phyloP scores from a whole-genome alignment of 2,797 vertebrate species.

The Darevskia nairensis region DNA sequence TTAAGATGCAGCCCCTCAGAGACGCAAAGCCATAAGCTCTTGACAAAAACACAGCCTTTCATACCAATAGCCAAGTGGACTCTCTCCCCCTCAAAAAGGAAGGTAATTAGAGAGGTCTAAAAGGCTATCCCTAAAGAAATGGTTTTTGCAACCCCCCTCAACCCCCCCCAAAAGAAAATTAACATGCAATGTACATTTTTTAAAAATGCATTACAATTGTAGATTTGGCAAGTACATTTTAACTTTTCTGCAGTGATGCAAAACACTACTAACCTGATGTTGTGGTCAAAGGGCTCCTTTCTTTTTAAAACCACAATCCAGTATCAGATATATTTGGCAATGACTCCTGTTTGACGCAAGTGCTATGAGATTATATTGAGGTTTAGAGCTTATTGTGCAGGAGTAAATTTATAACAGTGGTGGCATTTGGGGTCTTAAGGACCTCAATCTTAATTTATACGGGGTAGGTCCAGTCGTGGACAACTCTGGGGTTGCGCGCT shows the following conservation, averaged over 20 bases:
- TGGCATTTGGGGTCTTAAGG: not conserved
- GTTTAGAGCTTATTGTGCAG: not conserved
- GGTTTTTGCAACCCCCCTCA: constrained; percentile 22
- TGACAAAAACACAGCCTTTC: constrained; percentile 71
- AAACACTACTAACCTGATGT: not conserved
- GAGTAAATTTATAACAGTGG: not conserved
- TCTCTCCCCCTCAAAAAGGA: not conserved
- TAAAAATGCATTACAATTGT: constrained; percentile 40
- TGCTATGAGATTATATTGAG: not conserved
- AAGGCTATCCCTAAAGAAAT: constrained; percentile 24
- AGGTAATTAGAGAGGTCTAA: constrained; percentile 66
- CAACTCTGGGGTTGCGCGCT: too few relatives aligned
- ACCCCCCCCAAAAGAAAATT: constrained; percentile 18
- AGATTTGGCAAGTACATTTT: not conserved
- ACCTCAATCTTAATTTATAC: not conserved
- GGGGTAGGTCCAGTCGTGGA: not conserved
- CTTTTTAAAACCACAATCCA: too few relatives aligned
- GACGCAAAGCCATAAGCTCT: constrained; percentile 70
- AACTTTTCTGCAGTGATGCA: not conserved
- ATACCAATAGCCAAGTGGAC: constrained; percentile 70
- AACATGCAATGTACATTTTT: not conserved
- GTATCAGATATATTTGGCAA: not conserved
- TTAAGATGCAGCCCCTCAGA: constrained; percentile 69
- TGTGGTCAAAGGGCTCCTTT: not conserved
- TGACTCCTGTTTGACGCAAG: not conserved